Base-by-base conservation (phyloP, 2,113 vertebrate genomes). In the Phalacrocorax brasilianus region DNA sequence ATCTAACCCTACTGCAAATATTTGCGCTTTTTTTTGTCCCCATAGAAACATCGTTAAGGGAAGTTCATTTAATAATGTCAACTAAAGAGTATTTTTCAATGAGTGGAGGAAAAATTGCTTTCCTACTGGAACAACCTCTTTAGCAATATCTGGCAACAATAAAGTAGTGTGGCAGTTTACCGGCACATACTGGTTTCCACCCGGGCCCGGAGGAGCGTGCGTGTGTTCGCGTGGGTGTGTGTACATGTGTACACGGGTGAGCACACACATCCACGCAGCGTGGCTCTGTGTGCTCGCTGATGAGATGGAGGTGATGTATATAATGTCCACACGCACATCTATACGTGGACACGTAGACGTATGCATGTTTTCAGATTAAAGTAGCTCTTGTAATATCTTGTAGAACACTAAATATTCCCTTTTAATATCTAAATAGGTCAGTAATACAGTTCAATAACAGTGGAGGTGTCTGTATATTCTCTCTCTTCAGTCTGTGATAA, bases 401-500 rank as follows among this genome's bases (percentile, higher is more conserved):
- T 96, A 93, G 80, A 97, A 97, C 96, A 97, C 49, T 77, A 62
- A 92, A 84, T 86, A 83, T 94, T 94, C 82, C n/a, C 62, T 91
- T 95, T 93, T 92, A 93, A 91, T 95, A 96, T 77, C 88, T 87
- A 91, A 96, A 95, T 92, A 96, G 97, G 97, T 97, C 96, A 97
- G 71, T 53, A 79, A 95, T 66, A 80, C 59, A 74, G 85, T 94
- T 97, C 96, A 97, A 38, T 91, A 94, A 77, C 91, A 52, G 58
- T 75, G 96, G 94, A 95, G 80, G 91, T 95, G 91, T 91, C 96
- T 94, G 89, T 79, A 91, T 90, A 93, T 91, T 94, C 95, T 95
- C 81, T 93, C 86, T 97, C 86, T 95, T 97, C 93, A 80, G 91
- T 82, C 96, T 96, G 96, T 95, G 97, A 98, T 98, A 98, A 96